A percentile compares a stretch with the other conserved stretches of the same genome.
phyloP scores from a whole-genome alignment of 2,113 vertebrate genomes.

The Lamprotornis superbus region DNA sequence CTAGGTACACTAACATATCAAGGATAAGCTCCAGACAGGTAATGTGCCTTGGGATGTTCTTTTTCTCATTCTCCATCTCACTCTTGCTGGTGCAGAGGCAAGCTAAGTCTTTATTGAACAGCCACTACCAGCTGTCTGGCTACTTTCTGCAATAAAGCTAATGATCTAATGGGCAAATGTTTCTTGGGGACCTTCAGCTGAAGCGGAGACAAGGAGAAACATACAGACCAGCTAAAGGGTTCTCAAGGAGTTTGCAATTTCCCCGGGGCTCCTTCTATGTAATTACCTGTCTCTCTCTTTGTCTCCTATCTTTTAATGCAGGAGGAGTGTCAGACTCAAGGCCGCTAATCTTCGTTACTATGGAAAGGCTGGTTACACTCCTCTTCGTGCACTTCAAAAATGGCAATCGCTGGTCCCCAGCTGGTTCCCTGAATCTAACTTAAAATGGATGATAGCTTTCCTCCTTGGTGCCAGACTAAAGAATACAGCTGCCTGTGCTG shows the following conservation, averaged over 20 bases:
- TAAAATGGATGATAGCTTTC: constrained; percentile 39
- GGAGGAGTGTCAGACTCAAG: constrained; percentile 49
- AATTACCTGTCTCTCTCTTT: constrained; percentile 66
- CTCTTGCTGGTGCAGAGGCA: background rate
- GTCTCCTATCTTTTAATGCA: constrained; percentile 44
- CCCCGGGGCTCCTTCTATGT: constrained; percentile 35
- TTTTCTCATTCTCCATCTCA: background rate
- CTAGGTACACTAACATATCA: background rate
- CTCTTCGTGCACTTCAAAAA: constrained; percentile 38
- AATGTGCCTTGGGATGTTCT: constrained; percentile 15
- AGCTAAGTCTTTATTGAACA: background rate
- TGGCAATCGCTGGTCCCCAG: constrained; percentile 36
- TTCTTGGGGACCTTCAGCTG: constrained; percentile 27
- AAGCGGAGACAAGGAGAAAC: constrained; percentile 12
- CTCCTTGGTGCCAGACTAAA: constrained; percentile 34
- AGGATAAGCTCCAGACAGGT: constrained; percentile 18
- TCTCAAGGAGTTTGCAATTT: constrained; percentile 46
- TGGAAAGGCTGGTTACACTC: constrained; percentile 43
- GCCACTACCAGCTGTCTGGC: background rate
- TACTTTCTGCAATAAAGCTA: constrained; percentile 35
- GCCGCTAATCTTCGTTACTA: constrained; percentile 53
- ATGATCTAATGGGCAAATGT: constrained; percentile 7
- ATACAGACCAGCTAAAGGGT: constrained; percentile 25
- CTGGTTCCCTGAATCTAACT: constrained; percentile 22
- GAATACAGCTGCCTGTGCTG: background rate